Conservation (phyloP, 2,888 invertebrate species). For the Polia nebulosa region DNA sequence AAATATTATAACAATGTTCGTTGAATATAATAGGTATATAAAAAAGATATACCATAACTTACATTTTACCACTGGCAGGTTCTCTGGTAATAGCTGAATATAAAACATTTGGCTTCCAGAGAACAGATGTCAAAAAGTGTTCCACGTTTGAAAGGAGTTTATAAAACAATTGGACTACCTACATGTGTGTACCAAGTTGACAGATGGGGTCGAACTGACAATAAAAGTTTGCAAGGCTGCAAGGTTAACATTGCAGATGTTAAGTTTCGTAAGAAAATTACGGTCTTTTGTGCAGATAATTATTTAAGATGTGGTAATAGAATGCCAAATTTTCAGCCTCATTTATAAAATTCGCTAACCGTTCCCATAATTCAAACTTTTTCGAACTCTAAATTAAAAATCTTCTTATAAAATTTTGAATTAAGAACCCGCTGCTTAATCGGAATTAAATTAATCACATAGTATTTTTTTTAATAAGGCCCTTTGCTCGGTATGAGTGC, state of each 20-base stretch:
- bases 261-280: conserved; percentile 52
- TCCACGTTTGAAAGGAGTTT: conserved; percentile 56
- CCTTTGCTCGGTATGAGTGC: no score
- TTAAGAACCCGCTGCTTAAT: no score
- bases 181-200: conserved; percentile 51
- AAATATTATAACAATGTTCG: neutral
- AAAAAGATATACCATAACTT: conserved; percentile 15
- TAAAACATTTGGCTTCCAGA: conserved; percentile 62
- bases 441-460: no score
- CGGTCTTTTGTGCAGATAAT: conserved; percentile 29
- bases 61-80: conserved; percentile 38
- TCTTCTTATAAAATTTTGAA: no score
- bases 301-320: conserved; percentile 1
- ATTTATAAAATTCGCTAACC: no score
- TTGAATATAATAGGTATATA: conserved; percentile 5
- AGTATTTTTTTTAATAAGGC: no score
- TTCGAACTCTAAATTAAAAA: no score
- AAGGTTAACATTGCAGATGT: conserved; percentile 65
- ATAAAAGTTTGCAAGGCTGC: conserved; percentile 62
- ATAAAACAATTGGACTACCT: conserved; percentile 63
- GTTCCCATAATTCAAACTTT: no score
- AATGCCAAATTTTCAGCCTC: conserved; percentile 25
- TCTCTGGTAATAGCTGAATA: conserved; percentile 33
- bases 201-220: conserved; percentile 65
- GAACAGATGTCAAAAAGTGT: conserved; percentile 64